Conservation (phyloP, 2,113 vertebrate genomes). For the Sturnus vulgaris region DNA sequence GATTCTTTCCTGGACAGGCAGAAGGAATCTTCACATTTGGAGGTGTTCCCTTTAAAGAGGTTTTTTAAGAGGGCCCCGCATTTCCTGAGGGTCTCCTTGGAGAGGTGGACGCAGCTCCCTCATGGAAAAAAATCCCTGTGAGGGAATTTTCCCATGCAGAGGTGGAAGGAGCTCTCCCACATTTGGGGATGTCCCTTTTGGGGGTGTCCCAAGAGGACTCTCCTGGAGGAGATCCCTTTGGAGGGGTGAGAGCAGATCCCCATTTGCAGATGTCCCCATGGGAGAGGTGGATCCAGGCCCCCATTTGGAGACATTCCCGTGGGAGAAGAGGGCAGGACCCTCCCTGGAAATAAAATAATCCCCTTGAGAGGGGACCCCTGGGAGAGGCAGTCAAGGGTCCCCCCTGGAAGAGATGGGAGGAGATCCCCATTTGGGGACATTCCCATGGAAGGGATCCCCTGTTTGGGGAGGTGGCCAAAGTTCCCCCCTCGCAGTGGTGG, state of each 20-base stretch:
- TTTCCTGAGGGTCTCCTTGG: neutral
- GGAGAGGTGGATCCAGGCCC: neutral
- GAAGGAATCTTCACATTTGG: neutral
- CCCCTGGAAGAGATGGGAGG: neutral
- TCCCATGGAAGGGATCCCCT: neutral
- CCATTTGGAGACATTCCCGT: accelerated
- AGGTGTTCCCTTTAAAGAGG: neutral
- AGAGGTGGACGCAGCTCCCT: neutral
- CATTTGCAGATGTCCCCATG: neutral
- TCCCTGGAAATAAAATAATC: neutral
- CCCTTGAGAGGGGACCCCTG: neutral
- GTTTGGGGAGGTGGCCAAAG: accelerated
- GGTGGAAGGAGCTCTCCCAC: neutral
- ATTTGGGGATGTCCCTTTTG: too few relatives aligned
- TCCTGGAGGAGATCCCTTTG: neutral
- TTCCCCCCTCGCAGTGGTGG: neutral
- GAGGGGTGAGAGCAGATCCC: neutral
- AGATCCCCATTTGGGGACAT: neutral
- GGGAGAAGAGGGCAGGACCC: neutral
- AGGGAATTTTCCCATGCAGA: accelerated
- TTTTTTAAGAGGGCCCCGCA: neutral
- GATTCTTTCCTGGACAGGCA: neutral
- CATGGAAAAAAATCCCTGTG: neutral
- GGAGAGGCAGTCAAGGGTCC: neutral
- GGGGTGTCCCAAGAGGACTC: neutral